A percentile compares a stretch with the other conserved stretches of the same genome.
Evolutionary conservation across 2,888 invertebrate genomes (phyloP).

Genomic region (Argyresthia goedartella): DNA sequence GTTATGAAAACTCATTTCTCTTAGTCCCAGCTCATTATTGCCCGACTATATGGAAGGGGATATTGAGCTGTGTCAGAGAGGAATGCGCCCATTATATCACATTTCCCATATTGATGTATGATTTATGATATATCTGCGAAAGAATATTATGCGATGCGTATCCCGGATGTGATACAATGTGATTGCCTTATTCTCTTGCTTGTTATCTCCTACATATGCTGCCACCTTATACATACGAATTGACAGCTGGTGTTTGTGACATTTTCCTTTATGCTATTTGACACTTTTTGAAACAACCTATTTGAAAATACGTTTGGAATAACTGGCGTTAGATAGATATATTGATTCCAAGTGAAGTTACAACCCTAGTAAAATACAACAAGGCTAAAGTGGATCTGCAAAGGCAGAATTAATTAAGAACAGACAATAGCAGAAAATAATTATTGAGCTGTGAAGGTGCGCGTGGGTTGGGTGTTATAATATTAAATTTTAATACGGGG

Average conservation of each 20-base stretch:
- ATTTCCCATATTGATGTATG: conserved; percentile 38
- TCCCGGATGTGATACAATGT: conserved; percentile 42
- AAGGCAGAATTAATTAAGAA: not conserved
- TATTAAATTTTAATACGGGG: conserved; percentile 63
- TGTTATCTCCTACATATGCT: conserved; percentile 40
- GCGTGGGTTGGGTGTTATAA: conserved; percentile 28
- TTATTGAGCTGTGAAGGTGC: conserved; percentile 8
- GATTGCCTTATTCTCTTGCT: conserved; percentile 44
- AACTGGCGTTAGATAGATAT: not conserved
- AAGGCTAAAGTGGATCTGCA: not conserved
- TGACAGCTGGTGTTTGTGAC: conserved; percentile 4
- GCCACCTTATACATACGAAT: conserved; percentile 41
- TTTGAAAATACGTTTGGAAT: not conserved
- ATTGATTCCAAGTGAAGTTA: not conserved
- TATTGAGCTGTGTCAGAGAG: not conserved
- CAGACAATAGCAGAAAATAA: not conserved
- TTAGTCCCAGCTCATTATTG: too few relatives aligned
- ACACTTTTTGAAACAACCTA: not conserved
- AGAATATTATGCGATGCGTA: conserved; percentile 42
- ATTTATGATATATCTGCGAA: conserved; percentile 41
- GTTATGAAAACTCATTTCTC: too few relatives aligned
- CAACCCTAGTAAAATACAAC: not conserved
- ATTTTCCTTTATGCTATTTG: not conserved
- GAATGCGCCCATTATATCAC: conserved; percentile 18
- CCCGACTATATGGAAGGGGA: too few relatives aligned